Evolutionary conservation across 2,113 vertebrate species (phyloP).

Genomic region (Corythornis madagascariensis): DNA sequence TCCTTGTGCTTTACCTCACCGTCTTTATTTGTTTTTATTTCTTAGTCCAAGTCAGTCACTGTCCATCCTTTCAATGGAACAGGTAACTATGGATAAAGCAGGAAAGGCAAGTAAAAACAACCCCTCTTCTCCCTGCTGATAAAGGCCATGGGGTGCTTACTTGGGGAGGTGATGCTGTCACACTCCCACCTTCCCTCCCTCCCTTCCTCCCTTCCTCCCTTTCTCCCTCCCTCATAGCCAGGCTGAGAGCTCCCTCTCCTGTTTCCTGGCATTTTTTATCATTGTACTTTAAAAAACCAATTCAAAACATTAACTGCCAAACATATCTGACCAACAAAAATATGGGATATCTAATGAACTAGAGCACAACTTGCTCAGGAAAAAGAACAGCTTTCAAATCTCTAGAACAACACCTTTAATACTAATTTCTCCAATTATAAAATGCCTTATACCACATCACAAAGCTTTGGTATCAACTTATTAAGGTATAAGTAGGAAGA

Average conservation of each 20-base stretch:
- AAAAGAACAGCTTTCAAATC: not conserved
- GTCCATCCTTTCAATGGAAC: not conserved
- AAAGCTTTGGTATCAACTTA: not conserved
- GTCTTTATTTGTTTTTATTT: not conserved
- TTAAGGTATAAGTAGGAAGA: accelerated
- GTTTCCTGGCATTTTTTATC: not conserved
- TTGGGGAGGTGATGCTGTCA: not conserved
- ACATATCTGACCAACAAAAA: not conserved
- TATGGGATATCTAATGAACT: not conserved
- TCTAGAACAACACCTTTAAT: not conserved
- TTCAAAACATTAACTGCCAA: too few species aligned
- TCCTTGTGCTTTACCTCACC: too few species aligned
- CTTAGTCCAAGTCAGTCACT: not conserved
- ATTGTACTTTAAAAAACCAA: not conserved
- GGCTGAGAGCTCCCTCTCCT: conserved; percentile 50
- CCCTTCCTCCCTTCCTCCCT: not conserved
- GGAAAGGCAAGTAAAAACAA: not conserved
- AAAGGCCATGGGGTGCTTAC: not conserved
- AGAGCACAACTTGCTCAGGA: too few species aligned
- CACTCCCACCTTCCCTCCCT: not conserved
- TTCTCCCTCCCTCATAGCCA: not conserved
- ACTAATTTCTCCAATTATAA: not conserved
- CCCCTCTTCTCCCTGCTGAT: not conserved
- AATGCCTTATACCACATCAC: accelerated
- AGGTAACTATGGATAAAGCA: not conserved